Evolutionary conservation across 2,113 vertebrate genomes (phyloP).

Genomic region (Alligator mississippiensis): DNA sequence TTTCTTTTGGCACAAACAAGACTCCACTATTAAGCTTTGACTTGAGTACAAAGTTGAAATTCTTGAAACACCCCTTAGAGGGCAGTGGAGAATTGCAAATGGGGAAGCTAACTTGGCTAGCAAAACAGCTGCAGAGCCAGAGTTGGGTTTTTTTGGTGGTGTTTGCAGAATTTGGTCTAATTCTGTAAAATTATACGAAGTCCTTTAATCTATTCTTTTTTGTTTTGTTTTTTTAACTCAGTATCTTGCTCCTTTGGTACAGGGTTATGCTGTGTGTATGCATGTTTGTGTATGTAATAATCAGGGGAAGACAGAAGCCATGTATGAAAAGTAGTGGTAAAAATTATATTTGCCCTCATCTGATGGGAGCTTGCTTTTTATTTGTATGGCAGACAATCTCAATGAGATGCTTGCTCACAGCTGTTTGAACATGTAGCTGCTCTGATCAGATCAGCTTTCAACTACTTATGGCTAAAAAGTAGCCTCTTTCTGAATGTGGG

Average conservation of each 20-base stretch:
- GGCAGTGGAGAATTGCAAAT: slow-evolving; percentile 9
- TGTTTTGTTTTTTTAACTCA: too few relatives aligned
- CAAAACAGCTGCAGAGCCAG: background rate
- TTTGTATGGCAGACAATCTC: background rate
- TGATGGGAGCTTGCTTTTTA: background rate
- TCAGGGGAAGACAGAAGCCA: background rate
- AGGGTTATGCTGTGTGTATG: background rate
- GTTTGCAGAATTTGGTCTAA: background rate
- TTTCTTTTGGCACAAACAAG: too few relatives aligned
- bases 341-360: background rate
- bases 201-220: background rate
- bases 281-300: background rate
- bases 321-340: background rate
- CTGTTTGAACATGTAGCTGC: background rate
- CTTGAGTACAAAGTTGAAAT: background rate
- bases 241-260: background rate
- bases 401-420: background rate
- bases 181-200: background rate
- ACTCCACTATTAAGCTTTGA: too few relatives aligned
- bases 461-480: background rate
- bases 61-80: slow-evolving; percentile 11
- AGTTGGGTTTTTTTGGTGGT: background rate
- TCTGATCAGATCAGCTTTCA: background rate
- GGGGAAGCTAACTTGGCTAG: background rate
- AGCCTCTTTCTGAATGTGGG: background rate